Base-by-base conservation (phyloP, 2,797 vertebrate species). In the Trichosurus vulpecula region DNA sequence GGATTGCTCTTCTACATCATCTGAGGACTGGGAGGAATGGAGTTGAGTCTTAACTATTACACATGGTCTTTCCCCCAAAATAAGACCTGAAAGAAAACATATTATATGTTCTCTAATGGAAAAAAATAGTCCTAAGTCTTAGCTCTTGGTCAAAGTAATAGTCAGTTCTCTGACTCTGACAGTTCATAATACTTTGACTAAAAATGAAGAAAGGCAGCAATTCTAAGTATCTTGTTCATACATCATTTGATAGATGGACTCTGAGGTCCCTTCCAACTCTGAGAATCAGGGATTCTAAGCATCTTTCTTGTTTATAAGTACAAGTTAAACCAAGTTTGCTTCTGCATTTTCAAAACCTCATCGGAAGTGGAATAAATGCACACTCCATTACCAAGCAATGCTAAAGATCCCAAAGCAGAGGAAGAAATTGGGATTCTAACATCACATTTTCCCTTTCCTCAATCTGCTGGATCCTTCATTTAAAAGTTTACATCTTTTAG, bases 401-500 rank as follows among this genome's bases (percentile, higher is more conserved):
- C 19, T 47, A 97, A 96, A 61, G 0, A 0, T 96, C 95, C 93
- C 0, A 93, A 96, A 97, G 87, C 89, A 98, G 97, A 54, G 91
- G 96, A 95, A 94, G 92, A 97, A 97, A 94, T 96, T n/a, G 11
- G 25, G 93, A 52, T 94, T 52, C 90, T 0, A 19, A 92, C 35
- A 31, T 56, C 91, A 10, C 96, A 97, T 96, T 98, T 97, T 96
- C 55, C 92, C 97, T 96, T 98, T 97, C 91, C 57, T 97, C 97
- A 97, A 91, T 98, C 98, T 98, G 97, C 93, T 96, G 91, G 94
- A 98, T 97, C 61, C 97, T 98, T 98, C 98, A 95, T 96, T 98
- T 98, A 98, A 98, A 99, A 99, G 98, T 99, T 99, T 98, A 98
- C 97, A 98, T 98, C 98, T 98, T 99, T 98, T 98, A 97, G 90